phyloP scores from a whole-genome alignment of 2,888 invertebrate species.

The Netelia melanura region DNA sequence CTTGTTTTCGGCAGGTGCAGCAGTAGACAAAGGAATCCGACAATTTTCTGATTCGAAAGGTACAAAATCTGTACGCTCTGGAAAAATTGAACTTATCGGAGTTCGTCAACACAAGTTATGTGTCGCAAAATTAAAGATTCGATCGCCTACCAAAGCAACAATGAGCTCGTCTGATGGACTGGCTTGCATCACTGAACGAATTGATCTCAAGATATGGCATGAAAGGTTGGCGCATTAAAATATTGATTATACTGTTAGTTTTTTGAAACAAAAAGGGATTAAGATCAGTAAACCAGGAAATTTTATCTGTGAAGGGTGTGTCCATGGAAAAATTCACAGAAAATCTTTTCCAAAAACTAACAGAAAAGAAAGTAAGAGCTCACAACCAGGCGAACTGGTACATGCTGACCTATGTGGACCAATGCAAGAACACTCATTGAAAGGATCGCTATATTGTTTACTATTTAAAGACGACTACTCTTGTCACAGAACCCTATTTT shows the following conservation, averaged over 20 bases:
- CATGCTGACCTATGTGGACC: conserved; percentile 22
- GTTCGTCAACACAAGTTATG: conserved; percentile 4
- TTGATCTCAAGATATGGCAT: too few relatives aligned
- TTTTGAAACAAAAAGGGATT: conserved; percentile 18
- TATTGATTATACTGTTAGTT: conserved; percentile 14
- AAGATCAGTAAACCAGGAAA: background rate
- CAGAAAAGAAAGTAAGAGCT: background rate
- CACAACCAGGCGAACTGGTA: background rate
- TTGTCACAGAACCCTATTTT: conserved; percentile 17
- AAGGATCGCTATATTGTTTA: conserved; percentile 31
- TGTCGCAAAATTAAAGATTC: background rate
- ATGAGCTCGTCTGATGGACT: too few relatives aligned
- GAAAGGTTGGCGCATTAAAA: conserved; percentile 53
- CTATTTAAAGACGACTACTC: conserved; percentile 47
- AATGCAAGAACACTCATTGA: conserved; percentile 20
- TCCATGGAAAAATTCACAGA: conserved; percentile 7
- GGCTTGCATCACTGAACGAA: too few relatives aligned
- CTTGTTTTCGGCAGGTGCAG: conserved; percentile 29
- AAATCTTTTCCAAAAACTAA: background rate
- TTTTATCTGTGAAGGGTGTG: conserved; percentile 4
- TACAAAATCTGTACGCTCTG: background rate
- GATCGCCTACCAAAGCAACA: background rate
- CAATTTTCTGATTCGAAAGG: background rate
- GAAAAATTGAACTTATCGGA: background rate
- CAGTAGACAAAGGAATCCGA: background rate